These are phyloP conservation scores for Sepioteuthis lessoniana DNA, from an alignment of 2,888 invertebrate species.

Conservation along the genomic window DNA sequence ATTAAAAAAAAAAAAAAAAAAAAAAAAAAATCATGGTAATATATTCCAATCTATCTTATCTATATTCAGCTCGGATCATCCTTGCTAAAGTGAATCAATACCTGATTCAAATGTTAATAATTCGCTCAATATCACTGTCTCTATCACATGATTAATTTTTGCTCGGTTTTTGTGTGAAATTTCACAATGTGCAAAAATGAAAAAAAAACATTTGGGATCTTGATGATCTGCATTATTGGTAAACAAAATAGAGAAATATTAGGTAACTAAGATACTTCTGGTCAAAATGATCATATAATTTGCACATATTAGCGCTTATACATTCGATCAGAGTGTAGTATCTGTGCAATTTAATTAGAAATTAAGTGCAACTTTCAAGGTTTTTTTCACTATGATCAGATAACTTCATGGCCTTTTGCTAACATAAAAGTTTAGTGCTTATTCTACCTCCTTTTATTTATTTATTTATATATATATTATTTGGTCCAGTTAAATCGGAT, in stretches of 20 bases:
- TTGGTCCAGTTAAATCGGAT: no score
- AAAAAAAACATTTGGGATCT: not conserved
- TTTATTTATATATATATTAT: no score
- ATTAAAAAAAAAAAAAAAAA: not conserved
- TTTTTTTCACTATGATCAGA: no score
- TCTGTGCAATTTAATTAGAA: no score
- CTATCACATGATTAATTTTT: not conserved
- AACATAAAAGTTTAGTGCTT: no score
- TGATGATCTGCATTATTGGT: not conserved
- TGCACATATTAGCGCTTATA: no score
- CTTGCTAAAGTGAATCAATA: conserved; percentile 33
- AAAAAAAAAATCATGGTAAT: not conserved
- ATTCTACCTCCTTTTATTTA: no score
- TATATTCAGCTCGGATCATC: conserved; percentile 33
- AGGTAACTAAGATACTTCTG: not conserved
- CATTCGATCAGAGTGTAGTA: no score
- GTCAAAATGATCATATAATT: no score
- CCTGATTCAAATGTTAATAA: conserved; percentile 33
- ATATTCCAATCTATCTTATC: conserved; percentile 33
- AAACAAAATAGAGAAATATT: not conserved
- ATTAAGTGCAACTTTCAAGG: no score
- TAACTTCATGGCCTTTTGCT: no score
- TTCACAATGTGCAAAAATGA: not conserved
- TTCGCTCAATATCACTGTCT: not conserved
- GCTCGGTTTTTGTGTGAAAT: not conserved